Evolutionary conservation across 2,797 vertebrate genomes (phyloP), one percentile per base, ranked within the genome.

Genomic region (Oreonectes daqikongensis): DNA sequence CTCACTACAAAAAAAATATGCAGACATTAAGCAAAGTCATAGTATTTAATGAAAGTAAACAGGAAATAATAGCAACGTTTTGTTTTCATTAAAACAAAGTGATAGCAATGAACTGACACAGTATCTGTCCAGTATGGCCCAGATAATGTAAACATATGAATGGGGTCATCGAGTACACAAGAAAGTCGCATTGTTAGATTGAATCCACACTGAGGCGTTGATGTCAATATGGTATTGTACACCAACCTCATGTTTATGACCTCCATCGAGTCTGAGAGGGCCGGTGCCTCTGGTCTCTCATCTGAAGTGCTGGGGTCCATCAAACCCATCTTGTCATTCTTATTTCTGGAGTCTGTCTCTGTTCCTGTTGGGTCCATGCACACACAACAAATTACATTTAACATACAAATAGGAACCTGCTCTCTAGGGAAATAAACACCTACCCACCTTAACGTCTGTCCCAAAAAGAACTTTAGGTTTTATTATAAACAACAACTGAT

Each of bases 221-320:
- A 69, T 20, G 15, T 11, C 20, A 20, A 22, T 32, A 20, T 28
- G 38, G 22, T 28, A 2, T 42, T 26, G 38, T n/a, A 61, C 9
- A 72, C 74, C 8, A 72, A 84, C 81, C 78, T 79, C 30, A 42
- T 24, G 42, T 18, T 24, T 65, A 38, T 38, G 38, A 69, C 5
- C 30, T 76, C 63, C 1, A 72, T 63, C 53, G 73, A n/a, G 84
- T 80, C 69, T 61, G 70, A 79, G 17, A 61, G 46, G 8, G 24
- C 38, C 5, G 79, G 78, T 2, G 90, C 83, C 3, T 77, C 84
- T 5, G 83, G 82, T 74, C 84, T 81, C 79, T 89, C 85, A 0
- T 69, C 26, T 4, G 63, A 71, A 40, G 55, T 38, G 32, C 44
- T 35, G 15, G 84, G 79, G 8, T 86, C 85, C 1, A 68, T 71